Evolutionary conservation across 1,140 invertebrate genomes (phyloP).

Genomic region (Samia ricini): DNA sequence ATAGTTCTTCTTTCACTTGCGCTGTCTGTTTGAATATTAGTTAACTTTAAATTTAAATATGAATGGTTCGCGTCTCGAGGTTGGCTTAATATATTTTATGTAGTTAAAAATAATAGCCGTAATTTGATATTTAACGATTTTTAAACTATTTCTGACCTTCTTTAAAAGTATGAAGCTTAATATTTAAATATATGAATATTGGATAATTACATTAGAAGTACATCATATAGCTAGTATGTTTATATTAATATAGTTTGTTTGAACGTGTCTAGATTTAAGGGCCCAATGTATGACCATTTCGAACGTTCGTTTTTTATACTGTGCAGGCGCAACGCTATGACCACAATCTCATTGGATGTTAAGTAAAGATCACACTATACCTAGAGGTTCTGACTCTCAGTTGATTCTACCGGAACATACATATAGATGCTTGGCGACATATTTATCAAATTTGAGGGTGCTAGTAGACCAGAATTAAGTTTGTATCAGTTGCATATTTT

Average conservation of each 20-base stretch:
- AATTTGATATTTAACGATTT: not conserved
- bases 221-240: not conserved
- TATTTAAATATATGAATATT: not conserved
- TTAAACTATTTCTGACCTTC: not conserved
- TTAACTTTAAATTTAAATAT: not conserved
- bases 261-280: too few species aligned
- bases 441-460: too few species aligned
- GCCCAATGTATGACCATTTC: too few species aligned
- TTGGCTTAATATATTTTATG: not conserved
- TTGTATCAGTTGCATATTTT: too few species aligned
- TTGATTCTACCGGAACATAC: too few species aligned
- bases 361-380: too few species aligned
- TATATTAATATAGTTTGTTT: not conserved
- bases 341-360: too few species aligned
- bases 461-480: too few species aligned
- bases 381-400: too few species aligned
- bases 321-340: too few species aligned
- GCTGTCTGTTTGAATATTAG: not conserved
- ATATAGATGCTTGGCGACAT: too few species aligned
- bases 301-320: too few species aligned
- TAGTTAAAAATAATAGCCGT: not conserved
- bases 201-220: not conserved
- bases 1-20: not conserved
- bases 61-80: not conserved
- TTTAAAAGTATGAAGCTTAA: not conserved